Evolutionary conservation across 2,888 invertebrate genomes (phyloP).

Genomic region (Drosophila mulleri): DNA sequence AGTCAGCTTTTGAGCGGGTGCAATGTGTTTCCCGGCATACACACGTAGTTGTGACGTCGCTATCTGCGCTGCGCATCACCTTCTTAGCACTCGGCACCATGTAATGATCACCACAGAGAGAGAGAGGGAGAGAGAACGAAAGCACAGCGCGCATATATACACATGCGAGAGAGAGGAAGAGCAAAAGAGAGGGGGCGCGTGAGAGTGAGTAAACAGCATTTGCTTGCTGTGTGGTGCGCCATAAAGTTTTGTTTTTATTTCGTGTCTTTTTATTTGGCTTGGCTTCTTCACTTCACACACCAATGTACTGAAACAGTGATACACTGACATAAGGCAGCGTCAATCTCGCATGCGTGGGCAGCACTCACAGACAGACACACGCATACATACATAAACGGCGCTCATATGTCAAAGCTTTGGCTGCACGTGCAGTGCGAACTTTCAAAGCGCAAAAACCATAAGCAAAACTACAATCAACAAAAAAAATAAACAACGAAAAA

Average conservation of each 20-base stretch:
- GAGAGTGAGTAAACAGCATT: slow-evolving; percentile 28
- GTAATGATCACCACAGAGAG: slow-evolving; percentile 25
- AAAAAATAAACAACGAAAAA: neutral
- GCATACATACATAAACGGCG: neutral
- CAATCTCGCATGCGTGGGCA: slow-evolving; percentile 53
- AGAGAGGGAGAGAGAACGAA: slow-evolving; percentile 2
- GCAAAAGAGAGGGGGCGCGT: slow-evolving; percentile 7
- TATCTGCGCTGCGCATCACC: slow-evolving; percentile 11
- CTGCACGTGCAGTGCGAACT: slow-evolving; percentile 64
- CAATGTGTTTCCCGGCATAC: neutral
- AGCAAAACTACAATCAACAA: slow-evolving; percentile 34
- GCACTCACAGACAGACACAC: slow-evolving; percentile 27
- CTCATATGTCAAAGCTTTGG: slow-evolving; percentile 46
- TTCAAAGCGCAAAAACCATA: slow-evolving; percentile 29
- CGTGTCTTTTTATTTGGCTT: slow-evolving; percentile 61
- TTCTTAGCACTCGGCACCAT: slow-evolving; percentile 5
- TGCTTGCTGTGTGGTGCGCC: slow-evolving; percentile 43
- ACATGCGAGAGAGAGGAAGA: neutral
- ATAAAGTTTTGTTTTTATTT: slow-evolving; percentile 66
- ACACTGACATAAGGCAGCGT: slow-evolving; percentile 22
- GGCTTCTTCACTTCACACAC: slow-evolving; percentile 61
- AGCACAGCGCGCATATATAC: neutral
- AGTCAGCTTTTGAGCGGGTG: slow-evolving; percentile 16
- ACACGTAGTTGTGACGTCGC: slow-evolving; percentile 33
- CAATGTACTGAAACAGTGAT: slow-evolving; percentile 15